Conservation (phyloP, 2,797 vertebrate genomes). For the Peromyscus melanophrys region DNA sequence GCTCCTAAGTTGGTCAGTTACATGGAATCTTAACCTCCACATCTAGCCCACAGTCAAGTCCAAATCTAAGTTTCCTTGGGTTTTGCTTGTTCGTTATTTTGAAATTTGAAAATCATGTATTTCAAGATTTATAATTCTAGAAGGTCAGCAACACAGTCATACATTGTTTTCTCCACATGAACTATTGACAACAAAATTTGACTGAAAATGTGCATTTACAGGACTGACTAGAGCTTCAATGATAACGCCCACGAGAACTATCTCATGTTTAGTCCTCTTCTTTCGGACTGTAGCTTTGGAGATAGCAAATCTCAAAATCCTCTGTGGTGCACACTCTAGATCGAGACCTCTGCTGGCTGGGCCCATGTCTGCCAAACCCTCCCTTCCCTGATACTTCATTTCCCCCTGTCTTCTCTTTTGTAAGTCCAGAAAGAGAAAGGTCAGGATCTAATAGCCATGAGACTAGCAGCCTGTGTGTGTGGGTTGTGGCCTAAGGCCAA, state of each 20-base stretch:
- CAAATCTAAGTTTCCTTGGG: background rate
- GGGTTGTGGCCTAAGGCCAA: background rate
- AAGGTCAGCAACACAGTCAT: background rate
- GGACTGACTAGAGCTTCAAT: background rate
- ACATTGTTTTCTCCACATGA: background rate
- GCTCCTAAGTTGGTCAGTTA: background rate
- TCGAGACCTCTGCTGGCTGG: background rate
- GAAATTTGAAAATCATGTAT: conserved; percentile 58
- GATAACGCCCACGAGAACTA: background rate
- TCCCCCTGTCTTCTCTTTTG: background rate
- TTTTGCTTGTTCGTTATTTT: background rate
- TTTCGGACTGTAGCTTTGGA: background rate
- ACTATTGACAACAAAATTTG: conserved; percentile 41
- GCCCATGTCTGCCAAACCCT: background rate
- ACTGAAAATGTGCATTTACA: conserved; percentile 12
- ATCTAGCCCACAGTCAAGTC: background rate
- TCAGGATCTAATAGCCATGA: background rate
- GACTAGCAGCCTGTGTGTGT: background rate
- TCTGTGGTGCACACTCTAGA: background rate
- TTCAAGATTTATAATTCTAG: conserved; percentile 14
- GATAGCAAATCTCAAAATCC: background rate
- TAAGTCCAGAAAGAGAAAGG: conserved; percentile 49
- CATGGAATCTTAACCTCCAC: background rate
- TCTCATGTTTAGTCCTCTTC: conserved; percentile 21
- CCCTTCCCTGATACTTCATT: conserved; percentile 48